These are phyloP conservation scores for Polyodon spathula DNA, from an alignment of 2,113 vertebrate species.

Conservation along the genomic window DNA sequence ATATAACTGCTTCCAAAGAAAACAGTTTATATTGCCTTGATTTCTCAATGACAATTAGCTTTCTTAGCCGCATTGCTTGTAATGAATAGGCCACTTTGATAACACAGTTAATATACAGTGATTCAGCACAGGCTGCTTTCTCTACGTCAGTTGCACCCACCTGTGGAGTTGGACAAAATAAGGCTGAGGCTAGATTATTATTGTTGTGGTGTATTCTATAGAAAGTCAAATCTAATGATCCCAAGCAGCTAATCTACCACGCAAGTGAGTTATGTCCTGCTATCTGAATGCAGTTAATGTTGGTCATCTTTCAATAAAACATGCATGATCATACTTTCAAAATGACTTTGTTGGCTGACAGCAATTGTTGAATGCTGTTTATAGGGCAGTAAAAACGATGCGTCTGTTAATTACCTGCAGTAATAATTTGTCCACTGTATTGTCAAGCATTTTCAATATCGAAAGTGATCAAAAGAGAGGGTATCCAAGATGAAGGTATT, in stretches of 20 bases:
- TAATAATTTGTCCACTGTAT: slow-evolving; percentile 1
- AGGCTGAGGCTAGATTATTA: background rate
- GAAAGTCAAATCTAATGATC: background rate
- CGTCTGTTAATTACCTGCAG: background rate
- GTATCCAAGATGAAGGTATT: background rate
- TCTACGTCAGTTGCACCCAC: background rate
- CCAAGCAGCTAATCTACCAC: background rate
- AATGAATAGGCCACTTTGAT: slow-evolving; percentile 1
- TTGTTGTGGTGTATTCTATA: background rate
- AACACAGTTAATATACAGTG: background rate
- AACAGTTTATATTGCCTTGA: background rate
- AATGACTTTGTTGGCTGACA: background rate
- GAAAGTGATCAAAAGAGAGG: background rate
- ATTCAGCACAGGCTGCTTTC: background rate
- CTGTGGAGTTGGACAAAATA: background rate
- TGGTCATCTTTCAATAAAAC: background rate
- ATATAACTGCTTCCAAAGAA: background rate
- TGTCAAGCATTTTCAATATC: background rate
- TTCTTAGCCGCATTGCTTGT: background rate
- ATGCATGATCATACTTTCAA: background rate
- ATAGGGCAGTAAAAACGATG: background rate
- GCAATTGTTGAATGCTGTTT: slow-evolving; percentile 2
- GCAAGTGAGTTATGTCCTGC: background rate
- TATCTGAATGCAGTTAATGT: background rate
- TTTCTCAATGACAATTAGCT: background rate